A percentile compares a stretch with the other conserved stretches of the same genome.
phyloP scores from a whole-genome alignment of 2,888 invertebrate genomes.

The Tortricodes alternella region DNA sequence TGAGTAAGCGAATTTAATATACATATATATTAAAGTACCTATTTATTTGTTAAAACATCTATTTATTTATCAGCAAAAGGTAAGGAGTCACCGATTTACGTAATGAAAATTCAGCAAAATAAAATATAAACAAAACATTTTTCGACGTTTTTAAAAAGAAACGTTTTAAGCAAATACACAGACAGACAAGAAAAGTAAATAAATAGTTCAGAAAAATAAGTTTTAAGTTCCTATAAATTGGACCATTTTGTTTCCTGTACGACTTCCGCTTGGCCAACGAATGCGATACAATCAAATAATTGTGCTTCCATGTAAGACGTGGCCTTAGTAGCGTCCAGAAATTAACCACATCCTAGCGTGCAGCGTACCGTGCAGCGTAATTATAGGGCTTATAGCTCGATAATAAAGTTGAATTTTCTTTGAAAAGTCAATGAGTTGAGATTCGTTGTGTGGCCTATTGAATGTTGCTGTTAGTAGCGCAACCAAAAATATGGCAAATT shows the following conservation, averaged over 20 bases:
- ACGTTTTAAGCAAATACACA: too few relatives aligned
- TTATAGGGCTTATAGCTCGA: not conserved
- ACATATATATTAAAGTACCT: too few relatives aligned
- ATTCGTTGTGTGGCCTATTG: slow-evolving; percentile 2
- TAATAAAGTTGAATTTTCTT: not conserved
- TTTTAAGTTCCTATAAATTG: too few relatives aligned
- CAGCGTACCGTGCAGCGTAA: not conserved
- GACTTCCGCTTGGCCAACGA: not conserved
- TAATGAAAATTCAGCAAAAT: too few relatives aligned
- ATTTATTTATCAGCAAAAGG: too few relatives aligned
- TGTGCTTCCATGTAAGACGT: slow-evolving; percentile 12
- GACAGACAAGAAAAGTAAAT: too few relatives aligned
- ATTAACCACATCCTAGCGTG: slow-evolving; percentile 16
- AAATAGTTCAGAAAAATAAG: too few relatives aligned
- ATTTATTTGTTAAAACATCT: too few relatives aligned
- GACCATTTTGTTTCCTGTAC: not conserved
- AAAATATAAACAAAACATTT: too few relatives aligned
- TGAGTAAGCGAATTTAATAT: too few relatives aligned
- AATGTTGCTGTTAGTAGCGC: slow-evolving; percentile 9
- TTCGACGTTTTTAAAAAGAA: too few relatives aligned
- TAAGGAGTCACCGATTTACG: too few relatives aligned
- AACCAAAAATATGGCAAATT: slow-evolving; percentile 4
- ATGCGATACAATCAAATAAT: slow-evolving; percentile 19
- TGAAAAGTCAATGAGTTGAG: not conserved
- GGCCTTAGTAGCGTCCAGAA: slow-evolving; percentile 12